phyloP scores from a whole-genome alignment of 2,797 vertebrate species.

The Rhodeus uyekii region DNA sequence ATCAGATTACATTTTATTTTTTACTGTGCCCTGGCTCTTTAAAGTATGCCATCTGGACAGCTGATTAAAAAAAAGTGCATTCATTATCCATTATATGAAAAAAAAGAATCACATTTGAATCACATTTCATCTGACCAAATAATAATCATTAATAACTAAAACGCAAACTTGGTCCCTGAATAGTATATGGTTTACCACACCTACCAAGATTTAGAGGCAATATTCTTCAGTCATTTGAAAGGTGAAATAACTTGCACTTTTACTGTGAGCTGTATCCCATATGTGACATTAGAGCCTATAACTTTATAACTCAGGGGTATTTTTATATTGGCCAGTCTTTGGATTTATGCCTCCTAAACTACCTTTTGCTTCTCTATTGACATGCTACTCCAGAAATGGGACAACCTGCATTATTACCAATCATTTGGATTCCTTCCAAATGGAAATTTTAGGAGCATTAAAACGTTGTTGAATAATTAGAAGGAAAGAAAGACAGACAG shows the following conservation, averaged over 20 bases:
- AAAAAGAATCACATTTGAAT: too few relatives aligned
- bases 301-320: constrained; percentile 66
- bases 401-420: constrained; percentile 9
- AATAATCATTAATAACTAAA: too few relatives aligned
- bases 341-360: constrained; percentile 64
- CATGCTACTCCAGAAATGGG: constrained; percentile 42
- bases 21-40: neutral
- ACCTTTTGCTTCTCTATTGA: constrained; percentile 55
- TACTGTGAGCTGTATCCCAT: constrained; percentile 59
- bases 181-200: constrained; percentile 45
- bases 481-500: neutral
- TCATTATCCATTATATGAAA: too few relatives aligned
- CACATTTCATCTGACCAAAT: too few relatives aligned
- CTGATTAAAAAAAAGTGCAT: neutral
- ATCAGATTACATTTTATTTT: too few relatives aligned
- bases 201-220: constrained; percentile 44
- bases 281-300: constrained; percentile 59
- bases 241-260: constrained; percentile 55
- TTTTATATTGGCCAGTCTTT: constrained; percentile 57
- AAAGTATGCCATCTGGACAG: neutral
- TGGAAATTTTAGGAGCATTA: neutral
- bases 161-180: neutral
- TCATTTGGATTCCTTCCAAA: neutral
- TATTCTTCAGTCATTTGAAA: constrained; percentile 54
- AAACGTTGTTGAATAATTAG: neutral